Conservation (phyloP, 2,113 vertebrate species). For the Oophaga pumilio region DNA sequence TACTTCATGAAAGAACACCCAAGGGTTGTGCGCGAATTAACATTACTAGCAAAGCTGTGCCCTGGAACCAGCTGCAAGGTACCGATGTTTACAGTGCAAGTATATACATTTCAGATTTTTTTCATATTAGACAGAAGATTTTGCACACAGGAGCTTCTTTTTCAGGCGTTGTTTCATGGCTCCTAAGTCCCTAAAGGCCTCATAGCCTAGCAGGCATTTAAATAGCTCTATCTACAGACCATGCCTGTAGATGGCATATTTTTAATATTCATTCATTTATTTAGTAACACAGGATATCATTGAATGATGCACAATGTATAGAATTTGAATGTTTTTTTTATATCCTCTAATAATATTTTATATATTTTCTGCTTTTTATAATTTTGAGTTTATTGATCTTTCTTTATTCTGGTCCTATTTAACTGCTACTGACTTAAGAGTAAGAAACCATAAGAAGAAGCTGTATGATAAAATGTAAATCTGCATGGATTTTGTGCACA, state of each 20-base stretch:
- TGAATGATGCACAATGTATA: not conserved
- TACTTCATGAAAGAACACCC: conserved; percentile 15
- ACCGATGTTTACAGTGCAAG: not conserved
- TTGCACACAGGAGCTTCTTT: not conserved
- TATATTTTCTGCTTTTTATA: not conserved
- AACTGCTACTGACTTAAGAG: too few relatives aligned
- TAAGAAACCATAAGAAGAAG: too few relatives aligned
- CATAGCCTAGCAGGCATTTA: not conserved
- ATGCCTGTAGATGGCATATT: not conserved
- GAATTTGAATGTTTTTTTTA: not conserved
- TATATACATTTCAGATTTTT: conserved; percentile 12
- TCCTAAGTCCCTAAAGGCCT: not conserved
- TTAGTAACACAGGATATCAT: not conserved
- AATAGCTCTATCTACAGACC: conserved; percentile 5
- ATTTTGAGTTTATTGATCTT: not conserved
- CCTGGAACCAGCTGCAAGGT: not conserved
- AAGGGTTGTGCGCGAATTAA: not conserved
- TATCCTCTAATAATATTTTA: not conserved
- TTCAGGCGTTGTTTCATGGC: not conserved
- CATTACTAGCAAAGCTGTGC: conserved; percentile 11
- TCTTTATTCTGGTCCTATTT: not conserved
- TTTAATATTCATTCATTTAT: not conserved
- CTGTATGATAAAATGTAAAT: too few relatives aligned
- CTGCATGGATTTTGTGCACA: too few relatives aligned
- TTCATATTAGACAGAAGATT: not conserved